Conservation (phyloP, 2,797 vertebrate species). For the Vultur gryphus region DNA sequence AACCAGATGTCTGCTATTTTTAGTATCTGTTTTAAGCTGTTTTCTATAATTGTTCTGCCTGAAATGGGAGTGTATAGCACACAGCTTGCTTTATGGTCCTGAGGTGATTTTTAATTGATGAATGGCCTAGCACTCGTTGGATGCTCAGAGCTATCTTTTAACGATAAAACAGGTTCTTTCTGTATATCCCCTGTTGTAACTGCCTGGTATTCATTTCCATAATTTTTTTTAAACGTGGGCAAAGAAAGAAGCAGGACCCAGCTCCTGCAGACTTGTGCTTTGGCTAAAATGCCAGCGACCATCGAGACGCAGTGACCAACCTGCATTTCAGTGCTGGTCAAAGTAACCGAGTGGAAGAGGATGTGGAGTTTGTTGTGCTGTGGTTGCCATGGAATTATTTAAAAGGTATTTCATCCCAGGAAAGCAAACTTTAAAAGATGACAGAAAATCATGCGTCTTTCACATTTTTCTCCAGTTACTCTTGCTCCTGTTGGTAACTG, state of each 20-base stretch:
- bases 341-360: background rate
- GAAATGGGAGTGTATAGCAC: background rate
- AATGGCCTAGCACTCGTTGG: fast-evolving
- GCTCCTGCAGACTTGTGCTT: background rate
- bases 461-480: constrained; percentile 13
- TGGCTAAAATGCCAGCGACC: background rate
- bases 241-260: background rate
- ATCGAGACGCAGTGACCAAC: background rate
- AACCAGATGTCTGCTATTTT: background rate
- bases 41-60: background rate
- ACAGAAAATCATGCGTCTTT: background rate
- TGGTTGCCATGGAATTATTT: background rate
- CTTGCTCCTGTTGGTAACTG: background rate
- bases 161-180: background rate
- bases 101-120: background rate
- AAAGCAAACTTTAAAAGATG: background rate
- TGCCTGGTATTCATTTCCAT: background rate
- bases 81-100: background rate
- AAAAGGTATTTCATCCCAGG: background rate
- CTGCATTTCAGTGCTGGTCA: background rate
- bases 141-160: background rate
- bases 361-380: background rate
- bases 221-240: background rate
- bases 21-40: background rate
- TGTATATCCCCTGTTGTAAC: background rate